Conservation (phyloP, 2,797 vertebrate genomes). For the Peromyscus attwateri region DNA sequence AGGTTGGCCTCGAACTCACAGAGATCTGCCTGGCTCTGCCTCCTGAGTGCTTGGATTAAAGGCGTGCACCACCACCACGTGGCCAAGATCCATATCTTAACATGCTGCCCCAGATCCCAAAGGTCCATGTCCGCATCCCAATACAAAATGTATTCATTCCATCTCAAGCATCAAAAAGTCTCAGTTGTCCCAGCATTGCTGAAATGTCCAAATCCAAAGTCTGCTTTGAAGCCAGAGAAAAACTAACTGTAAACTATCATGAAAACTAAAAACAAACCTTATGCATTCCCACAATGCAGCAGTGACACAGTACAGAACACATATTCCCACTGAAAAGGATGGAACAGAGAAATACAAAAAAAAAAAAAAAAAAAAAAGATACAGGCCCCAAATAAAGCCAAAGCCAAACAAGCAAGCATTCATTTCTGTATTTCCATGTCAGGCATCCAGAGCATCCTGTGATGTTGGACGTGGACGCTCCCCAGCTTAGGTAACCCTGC, state of each 20-base stretch:
- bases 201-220: not conserved
- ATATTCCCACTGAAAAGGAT: not conserved
- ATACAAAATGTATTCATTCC: not conserved
- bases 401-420: not conserved
- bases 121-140: not conserved
- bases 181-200: not conserved
- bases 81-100: not conserved
- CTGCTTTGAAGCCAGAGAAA: not conserved
- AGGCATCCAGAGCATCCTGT: not conserved
- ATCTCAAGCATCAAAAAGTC: not conserved
- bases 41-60: no score
- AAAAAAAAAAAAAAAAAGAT: no score
- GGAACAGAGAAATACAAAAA: not conserved
- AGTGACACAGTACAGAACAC: not conserved
- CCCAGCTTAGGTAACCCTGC: not conserved
- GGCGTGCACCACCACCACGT: no score
- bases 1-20: no score
- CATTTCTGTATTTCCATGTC: not conserved
- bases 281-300: not conserved
- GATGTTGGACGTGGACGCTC: not conserved
- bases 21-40: no score
- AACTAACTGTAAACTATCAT: not conserved
- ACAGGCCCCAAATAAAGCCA: not conserved
- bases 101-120: not conserved
- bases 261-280: not conserved